phyloP scores from a whole-genome alignment of 2,888 invertebrate species.

The Athetis lepigone region DNA sequence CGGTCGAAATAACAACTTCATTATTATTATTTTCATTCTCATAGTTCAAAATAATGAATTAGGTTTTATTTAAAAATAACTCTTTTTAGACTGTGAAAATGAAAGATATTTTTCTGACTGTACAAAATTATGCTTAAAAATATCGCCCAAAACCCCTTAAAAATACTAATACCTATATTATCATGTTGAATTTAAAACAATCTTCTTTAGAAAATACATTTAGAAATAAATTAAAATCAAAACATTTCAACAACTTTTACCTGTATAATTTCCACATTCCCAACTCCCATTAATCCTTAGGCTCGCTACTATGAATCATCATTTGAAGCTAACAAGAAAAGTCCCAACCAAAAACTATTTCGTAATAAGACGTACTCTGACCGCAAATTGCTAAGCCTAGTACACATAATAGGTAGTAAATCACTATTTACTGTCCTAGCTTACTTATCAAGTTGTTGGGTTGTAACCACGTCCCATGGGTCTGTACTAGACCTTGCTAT shows the following conservation, averaged over 20 bases:
- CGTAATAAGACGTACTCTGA: constrained; percentile 53
- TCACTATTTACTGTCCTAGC: constrained; percentile 69
- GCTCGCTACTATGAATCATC: constrained; percentile 48
- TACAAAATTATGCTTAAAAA: no score
- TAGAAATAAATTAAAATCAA: not conserved
- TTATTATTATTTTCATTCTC: no score
- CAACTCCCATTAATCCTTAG: constrained; percentile 24
- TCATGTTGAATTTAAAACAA: no score
- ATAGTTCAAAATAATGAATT: no score
- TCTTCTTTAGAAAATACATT: not conserved
- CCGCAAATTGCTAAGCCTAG: constrained; percentile 59
- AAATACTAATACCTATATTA: no score
- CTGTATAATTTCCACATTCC: not conserved
- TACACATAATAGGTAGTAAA: constrained; percentile 68
- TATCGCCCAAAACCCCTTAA: no score
- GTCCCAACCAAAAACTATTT: constrained; percentile 57
- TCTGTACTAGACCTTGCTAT: constrained; percentile 34
- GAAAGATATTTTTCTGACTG: no score
- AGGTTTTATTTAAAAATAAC: no score
- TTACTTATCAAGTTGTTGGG: constrained; percentile 62
- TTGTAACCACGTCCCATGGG: constrained; percentile 41
- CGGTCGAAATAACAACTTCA: no score
- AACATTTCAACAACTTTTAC: not conserved
- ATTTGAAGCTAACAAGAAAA: constrained; percentile 48
- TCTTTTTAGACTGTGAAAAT: no score